These are phyloP conservation scores for Chirona hameri DNA, from an alignment of 2,888 invertebrate species.

Conservation along the genomic window DNA sequence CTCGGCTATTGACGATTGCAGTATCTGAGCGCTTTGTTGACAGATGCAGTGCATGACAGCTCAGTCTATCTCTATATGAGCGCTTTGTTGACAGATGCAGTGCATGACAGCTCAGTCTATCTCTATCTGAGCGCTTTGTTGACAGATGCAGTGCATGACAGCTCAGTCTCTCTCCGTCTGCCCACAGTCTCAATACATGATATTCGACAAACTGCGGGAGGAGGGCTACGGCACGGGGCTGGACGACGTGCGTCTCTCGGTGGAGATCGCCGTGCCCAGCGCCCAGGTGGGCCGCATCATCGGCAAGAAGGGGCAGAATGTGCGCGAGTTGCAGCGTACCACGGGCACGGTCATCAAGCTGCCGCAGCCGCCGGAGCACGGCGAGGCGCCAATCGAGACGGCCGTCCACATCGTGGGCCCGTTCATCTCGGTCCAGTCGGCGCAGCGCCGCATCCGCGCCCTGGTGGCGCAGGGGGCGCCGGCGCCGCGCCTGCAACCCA, in stretches of 20 bases:
- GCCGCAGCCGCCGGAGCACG: conserved; percentile 51
- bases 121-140: no score
- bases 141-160: no score
- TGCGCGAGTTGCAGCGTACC: conserved; percentile 90
- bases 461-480: conserved; percentile 53
- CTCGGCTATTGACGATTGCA: no score
- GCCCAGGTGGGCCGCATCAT: conserved; percentile 83
- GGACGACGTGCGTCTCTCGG: conserved; percentile 83
- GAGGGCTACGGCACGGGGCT: conserved; percentile 86
- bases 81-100: no score
- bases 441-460: conserved; percentile 85
- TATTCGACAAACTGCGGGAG: conserved; percentile 95
- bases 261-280: conserved; percentile 86
- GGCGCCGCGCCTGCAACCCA: conserved; percentile 45
- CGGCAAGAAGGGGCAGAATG: conserved; percentile 95
- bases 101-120: no score
- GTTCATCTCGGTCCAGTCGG: conserved; percentile 92
- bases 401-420: conserved; percentile 86
- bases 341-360: conserved; percentile 92
- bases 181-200: conserved; percentile 87
- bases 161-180: conserved; percentile 38
- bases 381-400: conserved; percentile 73
- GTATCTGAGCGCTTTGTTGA: no score
- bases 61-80: no score
- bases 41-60: no score